Base-by-base conservation (phyloP, 1,140 invertebrate genomes). In the Eulimnadia texana region DNA sequence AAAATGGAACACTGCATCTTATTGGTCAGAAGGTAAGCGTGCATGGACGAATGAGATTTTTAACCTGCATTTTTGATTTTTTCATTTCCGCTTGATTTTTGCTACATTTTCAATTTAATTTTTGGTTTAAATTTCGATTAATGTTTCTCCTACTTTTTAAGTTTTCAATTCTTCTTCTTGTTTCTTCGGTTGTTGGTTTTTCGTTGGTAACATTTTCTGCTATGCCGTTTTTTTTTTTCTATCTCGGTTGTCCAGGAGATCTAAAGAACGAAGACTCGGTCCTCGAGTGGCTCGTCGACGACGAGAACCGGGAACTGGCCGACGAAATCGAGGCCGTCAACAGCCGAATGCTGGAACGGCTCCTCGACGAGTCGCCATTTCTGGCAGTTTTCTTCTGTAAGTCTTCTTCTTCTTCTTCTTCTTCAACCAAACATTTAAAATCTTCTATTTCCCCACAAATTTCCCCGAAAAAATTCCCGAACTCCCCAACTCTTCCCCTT, bases 241-340 rank as follows among this genome's bases (percentile, higher is more conserved):
- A 20, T 33, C 28, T 28, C 47, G 19, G 54, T 23, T 50, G 62
- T 64, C 22, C 58, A 83, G 90, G 90, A 33, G 90, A 94, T 74
- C 73, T 94, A 20, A 88, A 92, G 74, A 91, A 91, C 70, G 89
- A 92, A 75, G 84, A 90, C 66, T 88, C 86, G 0, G 87, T 93
- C 10, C 74, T 93, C 42, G 90, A 95, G 73, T 95, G 91, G 91
- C 73, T 95, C 0, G 87, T 90, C 62, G 91, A 94, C 72, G 91
- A 94, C 72, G 90, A 94, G 63, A 94, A 93, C 72, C 79, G 92
- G 16, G 91, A 94, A 77, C 70, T 94, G 63, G 88, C 88, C 13
- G 91, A 94, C 76, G 91, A 94, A 77, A 96, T 95, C 67, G 91
- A 94, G 67, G 68, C 57, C 29, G 89, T 94, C 1, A 94, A 94